These are phyloP conservation scores for Dufourea novaeangliae DNA, from an alignment of 1,140 invertebrate genomes.

Conservation along the genomic window DNA sequence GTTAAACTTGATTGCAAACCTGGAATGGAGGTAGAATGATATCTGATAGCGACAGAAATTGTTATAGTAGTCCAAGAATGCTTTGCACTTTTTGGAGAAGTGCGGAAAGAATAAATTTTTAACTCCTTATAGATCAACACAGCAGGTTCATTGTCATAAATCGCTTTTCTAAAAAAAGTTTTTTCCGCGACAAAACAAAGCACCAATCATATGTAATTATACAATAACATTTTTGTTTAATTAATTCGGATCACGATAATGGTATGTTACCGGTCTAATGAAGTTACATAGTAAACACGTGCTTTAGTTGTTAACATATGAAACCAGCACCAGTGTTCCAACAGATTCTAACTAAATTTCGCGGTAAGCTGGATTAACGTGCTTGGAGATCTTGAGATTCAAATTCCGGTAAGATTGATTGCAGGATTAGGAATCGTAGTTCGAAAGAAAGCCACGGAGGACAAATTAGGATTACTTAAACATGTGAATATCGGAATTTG, in stretches of 20 bases:
- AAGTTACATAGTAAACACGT: conserved; percentile 14
- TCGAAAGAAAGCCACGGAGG: neutral
- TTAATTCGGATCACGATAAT: neutral
- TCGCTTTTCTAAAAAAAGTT: neutral
- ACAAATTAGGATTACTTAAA: neutral
- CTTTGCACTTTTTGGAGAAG: neutral
- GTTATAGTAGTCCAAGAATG: neutral
- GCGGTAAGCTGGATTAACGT: neutral
- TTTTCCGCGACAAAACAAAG: neutral
- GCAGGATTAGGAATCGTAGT: no score
- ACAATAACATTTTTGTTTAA: neutral
- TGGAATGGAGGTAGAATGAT: neutral
- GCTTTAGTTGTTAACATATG: neutral
- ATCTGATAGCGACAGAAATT: neutral
- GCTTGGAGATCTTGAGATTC: neutral
- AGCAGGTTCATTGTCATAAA: no score
- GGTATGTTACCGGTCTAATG: neutral
- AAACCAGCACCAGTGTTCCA: neutral
- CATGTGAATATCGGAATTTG: no score
- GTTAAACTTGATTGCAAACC: conserved; percentile 1
- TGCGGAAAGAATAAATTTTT: neutral
- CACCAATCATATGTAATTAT: neutral
- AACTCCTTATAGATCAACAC: no score
- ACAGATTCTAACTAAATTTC: conserved; percentile 1
- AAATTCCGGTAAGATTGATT: neutral